phyloP scores from a whole-genome alignment of 1,140 invertebrate genomes.

The Elysia chlorotica region DNA sequence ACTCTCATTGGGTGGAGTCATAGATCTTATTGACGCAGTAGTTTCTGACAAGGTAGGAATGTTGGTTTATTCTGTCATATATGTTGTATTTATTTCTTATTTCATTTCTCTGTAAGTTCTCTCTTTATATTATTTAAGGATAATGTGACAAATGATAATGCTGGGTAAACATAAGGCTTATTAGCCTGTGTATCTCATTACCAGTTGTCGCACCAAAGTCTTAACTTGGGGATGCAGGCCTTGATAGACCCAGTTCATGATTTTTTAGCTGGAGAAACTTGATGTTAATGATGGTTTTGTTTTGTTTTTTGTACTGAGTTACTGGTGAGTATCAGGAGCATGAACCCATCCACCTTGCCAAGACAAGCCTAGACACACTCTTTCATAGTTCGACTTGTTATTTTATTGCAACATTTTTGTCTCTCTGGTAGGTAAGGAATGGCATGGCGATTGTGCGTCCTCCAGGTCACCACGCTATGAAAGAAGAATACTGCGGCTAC shows the following conservation, averaged over 20 bases:
- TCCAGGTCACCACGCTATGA: slow-evolving; percentile 97
- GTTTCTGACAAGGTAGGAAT: slow-evolving; percentile 24
- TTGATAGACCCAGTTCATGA: too few species aligned
- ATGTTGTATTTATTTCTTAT: too few species aligned
- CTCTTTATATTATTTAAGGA: too few species aligned
- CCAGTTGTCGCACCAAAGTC: too few species aligned
- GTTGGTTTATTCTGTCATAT: background rate
- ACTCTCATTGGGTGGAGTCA: slow-evolving; percentile 73
- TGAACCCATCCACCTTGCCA: too few species aligned
- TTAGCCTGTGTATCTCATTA: too few species aligned
- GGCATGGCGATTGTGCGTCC: slow-evolving; percentile 66
- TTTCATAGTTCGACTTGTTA: background rate
- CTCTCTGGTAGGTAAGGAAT: slow-evolving; percentile 33
- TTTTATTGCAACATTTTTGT: background rate
- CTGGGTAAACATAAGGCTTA: too few species aligned
- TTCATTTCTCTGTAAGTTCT: too few species aligned
- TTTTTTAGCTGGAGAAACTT: background rate
- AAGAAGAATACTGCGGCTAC: slow-evolving; percentile 84
- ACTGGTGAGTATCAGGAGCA: background rate
- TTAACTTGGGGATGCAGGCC: too few species aligned
- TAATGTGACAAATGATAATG: too few species aligned
- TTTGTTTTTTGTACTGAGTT: background rate
- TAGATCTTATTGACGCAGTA: slow-evolving; percentile 27
- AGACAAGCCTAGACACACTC: too few species aligned
- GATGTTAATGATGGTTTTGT: background rate